Percentiles rank a stretch among this genome's conserved stretches.
phyloP scores from a whole-genome alignment of 2,888 invertebrate species.

The Drosophila pseudotakahashii region DNA sequence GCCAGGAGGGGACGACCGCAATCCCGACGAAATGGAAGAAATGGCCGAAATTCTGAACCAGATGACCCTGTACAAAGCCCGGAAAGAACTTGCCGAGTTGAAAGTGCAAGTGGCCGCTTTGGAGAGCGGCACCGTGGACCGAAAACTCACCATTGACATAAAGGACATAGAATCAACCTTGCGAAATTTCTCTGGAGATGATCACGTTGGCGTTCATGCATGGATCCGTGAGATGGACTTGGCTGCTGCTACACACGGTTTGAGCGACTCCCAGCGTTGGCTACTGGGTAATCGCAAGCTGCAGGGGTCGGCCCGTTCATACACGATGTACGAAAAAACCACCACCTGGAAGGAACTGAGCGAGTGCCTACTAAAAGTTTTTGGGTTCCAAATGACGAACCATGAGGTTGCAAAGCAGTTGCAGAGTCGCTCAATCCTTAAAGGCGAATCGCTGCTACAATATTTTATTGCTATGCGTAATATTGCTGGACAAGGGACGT shows the following conservation, averaged over 20 bases:
- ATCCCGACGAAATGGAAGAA: too few relatives aligned
- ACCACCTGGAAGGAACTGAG: constrained; percentile 1
- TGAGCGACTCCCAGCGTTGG: neutral
- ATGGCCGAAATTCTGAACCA: too few relatives aligned
- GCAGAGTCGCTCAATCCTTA: neutral
- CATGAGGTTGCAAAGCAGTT: neutral
- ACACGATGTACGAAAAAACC: neutral
- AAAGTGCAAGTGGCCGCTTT: too few relatives aligned
- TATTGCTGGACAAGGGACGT: too few relatives aligned
- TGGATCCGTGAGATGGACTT: neutral
- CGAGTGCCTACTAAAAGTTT: neutral
- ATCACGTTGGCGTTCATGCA: neutral
- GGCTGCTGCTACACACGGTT: neutral
- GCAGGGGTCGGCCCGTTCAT: neutral
- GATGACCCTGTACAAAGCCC: too few relatives aligned
- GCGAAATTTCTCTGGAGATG: too few relatives aligned
- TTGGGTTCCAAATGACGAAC: neutral
- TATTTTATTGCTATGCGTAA: too few relatives aligned
- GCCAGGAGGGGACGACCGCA: too few relatives aligned
- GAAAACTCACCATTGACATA: too few relatives aligned
- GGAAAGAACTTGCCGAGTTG: too few relatives aligned
- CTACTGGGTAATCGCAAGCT: constrained; percentile 1
- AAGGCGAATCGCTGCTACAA: neutral
- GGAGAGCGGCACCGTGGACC: too few relatives aligned
- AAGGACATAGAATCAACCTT: too few relatives aligned